Percentiles rank a stretch among this genome's conserved stretches.
Evolutionary conservation across 2,113 vertebrate species (phyloP).

Genomic region (Sceloporus tristichus): DNA sequence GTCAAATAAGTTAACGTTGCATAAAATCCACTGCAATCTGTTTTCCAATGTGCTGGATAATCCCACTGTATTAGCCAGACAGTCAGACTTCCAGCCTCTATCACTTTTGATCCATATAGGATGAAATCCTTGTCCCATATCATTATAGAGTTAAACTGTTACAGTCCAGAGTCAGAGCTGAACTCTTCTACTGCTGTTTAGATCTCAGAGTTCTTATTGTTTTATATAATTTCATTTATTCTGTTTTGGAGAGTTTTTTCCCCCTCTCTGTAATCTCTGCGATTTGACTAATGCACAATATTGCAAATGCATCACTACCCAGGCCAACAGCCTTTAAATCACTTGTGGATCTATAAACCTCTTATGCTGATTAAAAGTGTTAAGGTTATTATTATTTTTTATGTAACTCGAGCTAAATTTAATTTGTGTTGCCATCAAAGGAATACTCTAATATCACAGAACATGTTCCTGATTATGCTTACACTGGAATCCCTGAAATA

Average conservation of each 20-base stretch:
- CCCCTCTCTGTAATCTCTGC: constrained; percentile 57
- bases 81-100: not conserved
- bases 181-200: constrained; percentile 29
- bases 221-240: constrained; percentile 73
- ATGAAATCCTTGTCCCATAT: not conserved
- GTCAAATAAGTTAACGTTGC: constrained; percentile 17
- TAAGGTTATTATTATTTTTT: constrained; percentile 75
- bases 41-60: constrained; percentile 17
- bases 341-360: constrained; percentile 75
- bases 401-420: constrained; percentile 76
- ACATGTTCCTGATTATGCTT: constrained; percentile 51
- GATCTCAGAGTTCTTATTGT: constrained; percentile 37
- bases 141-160: constrained; percentile 22
- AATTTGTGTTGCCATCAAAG: constrained; percentile 65
- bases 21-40: constrained; percentile 3
- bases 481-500: not conserved
- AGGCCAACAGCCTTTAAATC: constrained; percentile 71
- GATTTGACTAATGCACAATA: constrained; percentile 76
- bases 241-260: constrained; percentile 54
- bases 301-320: constrained; percentile 74
- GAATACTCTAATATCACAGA: constrained; percentile 52
- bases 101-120: constrained; percentile 5
- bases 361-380: constrained; percentile 76
- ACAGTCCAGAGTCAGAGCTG: not conserved
- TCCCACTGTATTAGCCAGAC: not conserved